Evolutionary conservation across 1,140 invertebrate species (phyloP), one percentile per base, ranked within the genome.

Genomic region (Drosophila auraria): DNA sequence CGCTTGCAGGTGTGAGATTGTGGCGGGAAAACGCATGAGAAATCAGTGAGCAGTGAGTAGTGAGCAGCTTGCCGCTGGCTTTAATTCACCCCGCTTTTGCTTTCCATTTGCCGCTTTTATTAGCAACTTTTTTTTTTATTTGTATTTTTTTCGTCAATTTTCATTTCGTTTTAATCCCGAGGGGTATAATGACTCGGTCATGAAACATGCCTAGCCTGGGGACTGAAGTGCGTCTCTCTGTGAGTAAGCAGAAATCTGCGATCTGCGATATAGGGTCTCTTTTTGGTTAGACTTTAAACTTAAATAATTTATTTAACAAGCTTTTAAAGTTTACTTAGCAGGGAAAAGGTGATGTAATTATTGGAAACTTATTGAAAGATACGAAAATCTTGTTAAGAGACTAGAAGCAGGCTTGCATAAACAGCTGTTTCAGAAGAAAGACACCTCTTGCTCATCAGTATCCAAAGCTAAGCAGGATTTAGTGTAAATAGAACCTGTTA

Each of bases 61-160:
- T 42, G 42, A 66, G 20, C 61, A 60, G 23, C 47, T 23, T 12
- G 65, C 53, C 56, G 76, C 58, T 65, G 60, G 65, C 69, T 74
- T 87, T 74, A 72, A 73, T 87, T 87, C 69, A 64, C 42, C 42
- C 50, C 74, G 79, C 64, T 86, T 77, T 72, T 78, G 80, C 80
- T 91, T 78, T 80, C 72, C 76, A 87, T 91, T 83, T 91, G 75
- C 63, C 51, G 57, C 78, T 66, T 78, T 79, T 83, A 79, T 79
- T 80, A 80, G 56, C 81, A 59, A 56, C 51, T 87, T 74, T 66
- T 51, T 66, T 53, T 60, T 61, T 30, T 30, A 1, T 57, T 58
- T 71, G 71, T 44, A 8, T 8, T 23, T 56, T 56, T 56, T 45
- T 74, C 12, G 56, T 53, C 47, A 53, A 38, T 73, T 73, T 73